phyloP scores from a whole-genome alignment of 1,140 invertebrate genomes.

The Mercenaria mercenaria region DNA sequence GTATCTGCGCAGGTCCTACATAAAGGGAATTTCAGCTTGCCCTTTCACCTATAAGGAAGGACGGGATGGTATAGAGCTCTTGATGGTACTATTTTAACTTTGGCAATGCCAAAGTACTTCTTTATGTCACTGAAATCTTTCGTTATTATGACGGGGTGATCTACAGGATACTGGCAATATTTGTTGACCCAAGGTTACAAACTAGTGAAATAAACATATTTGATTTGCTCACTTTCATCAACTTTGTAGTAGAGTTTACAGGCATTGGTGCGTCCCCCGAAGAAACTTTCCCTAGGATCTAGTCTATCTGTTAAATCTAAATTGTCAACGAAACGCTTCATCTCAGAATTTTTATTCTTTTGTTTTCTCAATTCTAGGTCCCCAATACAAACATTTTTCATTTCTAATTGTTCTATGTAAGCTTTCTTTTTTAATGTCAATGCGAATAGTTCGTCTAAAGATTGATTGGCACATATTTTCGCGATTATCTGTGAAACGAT shows the following conservation, averaged over 20 bases:
- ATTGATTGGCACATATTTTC: neutral
- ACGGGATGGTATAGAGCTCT: slow-evolving; percentile 53
- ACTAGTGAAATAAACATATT: slow-evolving; percentile 31
- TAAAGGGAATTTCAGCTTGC: too few relatives aligned
- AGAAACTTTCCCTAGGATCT: too few relatives aligned
- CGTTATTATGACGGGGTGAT: slow-evolving; percentile 56
- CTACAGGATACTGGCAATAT: slow-evolving; percentile 34
- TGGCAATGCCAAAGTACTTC: too few relatives aligned
- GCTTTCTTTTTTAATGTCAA: too few relatives aligned
- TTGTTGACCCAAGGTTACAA: slow-evolving; percentile 45
- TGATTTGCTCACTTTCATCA: neutral
- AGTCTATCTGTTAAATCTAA: too few relatives aligned
- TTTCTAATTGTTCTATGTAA: neutral
- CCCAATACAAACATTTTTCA: slow-evolving; percentile 46
- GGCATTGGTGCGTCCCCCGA: too few relatives aligned
- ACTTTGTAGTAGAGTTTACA: too few relatives aligned
- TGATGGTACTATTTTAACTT: slow-evolving; percentile 43
- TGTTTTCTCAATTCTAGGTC: slow-evolving; percentile 13
- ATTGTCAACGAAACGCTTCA: too few relatives aligned
- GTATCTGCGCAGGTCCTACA: too few relatives aligned
- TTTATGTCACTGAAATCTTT: too few relatives aligned
- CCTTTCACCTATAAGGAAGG: slow-evolving; percentile 14
- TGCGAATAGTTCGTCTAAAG: too few relatives aligned
- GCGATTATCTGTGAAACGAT: neutral
- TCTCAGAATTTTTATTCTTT: neutral